These are phyloP conservation scores for Labia minor DNA, from an alignment of 2,888 invertebrate species.

Conservation along the genomic window DNA sequence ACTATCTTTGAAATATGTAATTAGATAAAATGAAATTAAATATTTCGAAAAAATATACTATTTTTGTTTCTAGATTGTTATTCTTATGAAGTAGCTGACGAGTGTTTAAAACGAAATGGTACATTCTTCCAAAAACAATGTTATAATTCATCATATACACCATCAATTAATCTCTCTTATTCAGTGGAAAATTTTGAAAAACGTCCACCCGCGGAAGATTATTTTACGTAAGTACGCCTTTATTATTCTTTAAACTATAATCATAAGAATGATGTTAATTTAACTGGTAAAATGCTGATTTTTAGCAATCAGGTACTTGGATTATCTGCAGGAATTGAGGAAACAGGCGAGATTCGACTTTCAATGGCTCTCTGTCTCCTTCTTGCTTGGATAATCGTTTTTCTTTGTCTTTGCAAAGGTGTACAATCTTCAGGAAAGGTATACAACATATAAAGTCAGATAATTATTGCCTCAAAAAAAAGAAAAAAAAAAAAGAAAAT, in stretches of 20 bases:
- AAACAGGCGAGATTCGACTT: constrained; percentile 53
- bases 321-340: constrained; percentile 61
- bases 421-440: constrained; percentile 69
- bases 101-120: constrained; percentile 48
- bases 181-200: constrained; percentile 40
- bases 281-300: too few relatives aligned
- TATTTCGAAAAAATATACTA: too few relatives aligned
- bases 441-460: constrained; percentile 16
- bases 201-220: constrained; percentile 60
- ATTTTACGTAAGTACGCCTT: constrained; percentile 51
- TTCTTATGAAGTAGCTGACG: constrained; percentile 54
- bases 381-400: constrained; percentile 67
- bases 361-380: constrained; percentile 63
- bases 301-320: constrained; percentile 48
- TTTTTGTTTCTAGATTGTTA: constrained; percentile 55
- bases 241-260: too few relatives aligned
- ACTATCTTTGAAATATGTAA: too few relatives aligned
- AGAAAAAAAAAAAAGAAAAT: too few relatives aligned
- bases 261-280: neutral
- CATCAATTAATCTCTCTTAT: constrained; percentile 40
- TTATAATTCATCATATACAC: constrained; percentile 46
- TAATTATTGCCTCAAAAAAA: too few relatives aligned
- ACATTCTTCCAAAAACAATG: constrained; percentile 54
- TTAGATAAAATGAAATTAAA: too few relatives aligned
- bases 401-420: constrained; percentile 65